Conservation (phyloP, 1,140 invertebrate species). For the Penaeus chinensis region DNA sequence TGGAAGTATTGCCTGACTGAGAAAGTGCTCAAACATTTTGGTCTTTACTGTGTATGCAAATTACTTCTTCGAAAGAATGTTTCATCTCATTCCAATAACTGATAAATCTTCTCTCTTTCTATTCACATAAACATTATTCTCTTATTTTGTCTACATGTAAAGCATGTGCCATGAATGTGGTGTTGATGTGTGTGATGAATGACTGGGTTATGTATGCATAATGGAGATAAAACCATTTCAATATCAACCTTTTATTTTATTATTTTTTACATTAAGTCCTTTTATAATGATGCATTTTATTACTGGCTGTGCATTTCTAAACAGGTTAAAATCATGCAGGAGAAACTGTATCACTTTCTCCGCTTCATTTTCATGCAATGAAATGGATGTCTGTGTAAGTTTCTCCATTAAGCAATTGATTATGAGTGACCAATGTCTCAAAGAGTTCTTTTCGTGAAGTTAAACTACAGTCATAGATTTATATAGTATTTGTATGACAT, state of each 20-base stretch:
- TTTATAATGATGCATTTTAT: constrained; percentile 54
- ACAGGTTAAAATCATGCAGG: background rate
- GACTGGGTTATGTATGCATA: background rate
- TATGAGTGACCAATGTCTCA: constrained; percentile 54
- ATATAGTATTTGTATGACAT: constrained; percentile 55
- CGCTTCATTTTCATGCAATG: background rate
- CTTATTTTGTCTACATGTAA: no score
- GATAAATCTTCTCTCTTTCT: no score
- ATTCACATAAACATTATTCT: no score
- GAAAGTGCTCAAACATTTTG: no score
- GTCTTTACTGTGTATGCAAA: no score
- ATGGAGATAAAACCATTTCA: constrained; percentile 4
- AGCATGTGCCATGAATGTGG: no score
- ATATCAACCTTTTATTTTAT: constrained; percentile 24
- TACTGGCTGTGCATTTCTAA: constrained; percentile 49
- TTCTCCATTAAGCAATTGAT: constrained; percentile 28
- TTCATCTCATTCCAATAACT: no score
- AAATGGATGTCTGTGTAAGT: background rate
- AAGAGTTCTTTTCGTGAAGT: constrained; percentile 47
- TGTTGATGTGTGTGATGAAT: no score
- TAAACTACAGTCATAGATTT: constrained; percentile 32
- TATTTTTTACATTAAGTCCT: constrained; percentile 32
- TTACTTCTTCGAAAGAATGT: no score
- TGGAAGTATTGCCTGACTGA: no score
- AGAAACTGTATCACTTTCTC: no score